These are phyloP conservation scores for Priocnemis perturbator DNA, from an alignment of 2,888 invertebrate species.

Conservation along the genomic window DNA sequence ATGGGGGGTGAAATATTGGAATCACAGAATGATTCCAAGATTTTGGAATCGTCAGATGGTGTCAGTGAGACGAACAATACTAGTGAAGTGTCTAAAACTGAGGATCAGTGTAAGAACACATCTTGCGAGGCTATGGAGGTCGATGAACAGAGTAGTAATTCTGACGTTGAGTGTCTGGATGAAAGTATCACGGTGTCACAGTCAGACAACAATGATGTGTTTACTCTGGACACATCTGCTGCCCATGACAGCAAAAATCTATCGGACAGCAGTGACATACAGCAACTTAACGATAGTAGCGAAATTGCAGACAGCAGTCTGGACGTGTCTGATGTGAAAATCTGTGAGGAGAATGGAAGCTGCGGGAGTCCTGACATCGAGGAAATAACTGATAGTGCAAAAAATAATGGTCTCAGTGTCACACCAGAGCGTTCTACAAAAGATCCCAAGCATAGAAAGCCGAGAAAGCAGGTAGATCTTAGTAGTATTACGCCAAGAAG, in stretches of 20 bases:
- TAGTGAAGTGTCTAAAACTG: slow-evolving; percentile 69
- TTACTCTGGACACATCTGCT: slow-evolving; percentile 40
- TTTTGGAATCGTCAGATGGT: slow-evolving; percentile 61
- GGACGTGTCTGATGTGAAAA: slow-evolving; percentile 61
- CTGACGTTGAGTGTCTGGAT: slow-evolving; percentile 72
- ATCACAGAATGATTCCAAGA: slow-evolving; percentile 49
- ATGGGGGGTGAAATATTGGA: slow-evolving; percentile 40
- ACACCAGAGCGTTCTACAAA: slow-evolving; percentile 56
- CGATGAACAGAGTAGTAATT: slow-evolving; percentile 67
- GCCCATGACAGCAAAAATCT: slow-evolving; percentile 73
- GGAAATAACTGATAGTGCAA: slow-evolving; percentile 68
- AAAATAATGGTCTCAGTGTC: slow-evolving; percentile 64
- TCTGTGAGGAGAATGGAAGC: slow-evolving; percentile 72
- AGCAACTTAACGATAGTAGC: slow-evolving; percentile 58
- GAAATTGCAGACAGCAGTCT: slow-evolving; percentile 58
- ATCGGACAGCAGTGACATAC: slow-evolving; percentile 53
- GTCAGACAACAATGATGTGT: slow-evolving; percentile 71
- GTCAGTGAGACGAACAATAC: slow-evolving; percentile 78
- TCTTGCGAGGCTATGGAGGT: slow-evolving; percentile 67
- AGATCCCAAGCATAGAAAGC: slow-evolving; percentile 64
- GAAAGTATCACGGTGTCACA: slow-evolving; percentile 60
- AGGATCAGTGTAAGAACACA: slow-evolving; percentile 53
- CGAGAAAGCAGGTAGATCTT: slow-evolving; percentile 66
- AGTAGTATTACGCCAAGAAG: slow-evolving; percentile 76
- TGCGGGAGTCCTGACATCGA: slow-evolving; percentile 72